A percentile compares a stretch with the other conserved stretches of the same genome.
These are phyloP conservation scores for Drosophila malerkotliana DNA, from an alignment of 1,140 invertebrate species.

Conservation along the genomic window DNA sequence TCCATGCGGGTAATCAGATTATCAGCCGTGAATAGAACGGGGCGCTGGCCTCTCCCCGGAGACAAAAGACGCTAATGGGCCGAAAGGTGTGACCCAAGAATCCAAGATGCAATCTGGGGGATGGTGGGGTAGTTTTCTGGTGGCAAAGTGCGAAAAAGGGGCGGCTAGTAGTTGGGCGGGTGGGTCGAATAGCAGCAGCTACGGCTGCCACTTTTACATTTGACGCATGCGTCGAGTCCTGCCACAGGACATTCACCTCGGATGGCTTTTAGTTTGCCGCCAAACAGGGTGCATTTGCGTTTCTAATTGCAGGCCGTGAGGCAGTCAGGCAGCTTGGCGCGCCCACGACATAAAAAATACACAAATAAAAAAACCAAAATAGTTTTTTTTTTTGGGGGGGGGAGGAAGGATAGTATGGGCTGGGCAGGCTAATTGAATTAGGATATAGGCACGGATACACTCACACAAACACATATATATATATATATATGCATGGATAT, in stretches of 20 bases:
- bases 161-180: slow-evolving; percentile 10
- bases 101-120: slow-evolving; percentile 4
- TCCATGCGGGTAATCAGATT: slow-evolving; percentile 3
- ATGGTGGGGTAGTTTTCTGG: background rate
- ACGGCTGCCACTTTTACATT: slow-evolving; percentile 6
- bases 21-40: background rate
- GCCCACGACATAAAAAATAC: slow-evolving; percentile 39
- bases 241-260: slow-evolving; percentile 72
- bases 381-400: background rate
- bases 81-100: slow-evolving; percentile 7
- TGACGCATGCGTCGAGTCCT: slow-evolving; percentile 54
- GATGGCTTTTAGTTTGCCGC: slow-evolving; percentile 62
- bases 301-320: slow-evolving; percentile 61
- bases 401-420: background rate
- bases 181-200: background rate
- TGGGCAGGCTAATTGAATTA: slow-evolving; percentile 1
- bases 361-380: slow-evolving; percentile 3
- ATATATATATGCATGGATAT: background rate
- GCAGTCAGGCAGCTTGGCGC: slow-evolving; percentile 22
- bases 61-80: slow-evolving; percentile 6
- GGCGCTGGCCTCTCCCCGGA: slow-evolving; percentile 3
- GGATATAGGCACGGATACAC: background rate
- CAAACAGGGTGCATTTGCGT: slow-evolving; percentile 73
- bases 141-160: slow-evolving; percentile 24
- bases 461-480: background rate